Evolutionary conservation across 2,888 invertebrate genomes (phyloP), one percentile per base, ranked within the genome.

Genomic region (Sarcophaga variegata): DNA sequence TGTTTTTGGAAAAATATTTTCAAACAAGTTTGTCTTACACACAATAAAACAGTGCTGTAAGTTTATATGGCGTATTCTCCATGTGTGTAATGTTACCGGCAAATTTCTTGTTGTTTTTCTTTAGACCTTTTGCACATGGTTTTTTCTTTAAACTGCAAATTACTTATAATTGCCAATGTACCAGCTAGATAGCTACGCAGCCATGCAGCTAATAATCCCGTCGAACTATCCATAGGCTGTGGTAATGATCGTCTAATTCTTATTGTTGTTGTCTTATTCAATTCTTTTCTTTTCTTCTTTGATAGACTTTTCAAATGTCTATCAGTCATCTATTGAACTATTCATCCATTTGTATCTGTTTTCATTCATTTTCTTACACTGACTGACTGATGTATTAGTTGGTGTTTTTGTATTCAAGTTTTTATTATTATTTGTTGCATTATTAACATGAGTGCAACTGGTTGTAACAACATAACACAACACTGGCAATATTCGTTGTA

Each of bases 341-440:
- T 76, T 71, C 54, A 54, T 54, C 12, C 62, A 77, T 76, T 81
- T 64, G 79, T 60, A 63, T 17, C 8, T 63, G n/a, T 27, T 12
- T 63, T 64, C 10, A 45, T 27, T 54, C 17, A 54, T 54, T 37
- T 37, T 37, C 37, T 37, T 37, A 37, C 37, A 37, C n/a, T 45
- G 66, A 37, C 74, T 64, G 37, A 47, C 17, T 80, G 64, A 20
- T 6, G 20, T 37, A 67, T 67, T 45, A 67, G 78, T 67, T 83
- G 80, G 80, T 71, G 71, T 80, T 76, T 75, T 80, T 60, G 70
- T 80, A 76, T 81, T 71, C 84, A 75, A 79, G 76, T 81, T 81
- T 84, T n/a, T 11, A 27, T 81, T 84, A 60, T 25, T 11, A 14
- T 76, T 69, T 54, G 63, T 83, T 83, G 74, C 83, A 72, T 67